These are phyloP conservation scores for Belonocnema kinseyi DNA, from an alignment of 1,140 invertebrate species.

Conservation along the genomic window DNA sequence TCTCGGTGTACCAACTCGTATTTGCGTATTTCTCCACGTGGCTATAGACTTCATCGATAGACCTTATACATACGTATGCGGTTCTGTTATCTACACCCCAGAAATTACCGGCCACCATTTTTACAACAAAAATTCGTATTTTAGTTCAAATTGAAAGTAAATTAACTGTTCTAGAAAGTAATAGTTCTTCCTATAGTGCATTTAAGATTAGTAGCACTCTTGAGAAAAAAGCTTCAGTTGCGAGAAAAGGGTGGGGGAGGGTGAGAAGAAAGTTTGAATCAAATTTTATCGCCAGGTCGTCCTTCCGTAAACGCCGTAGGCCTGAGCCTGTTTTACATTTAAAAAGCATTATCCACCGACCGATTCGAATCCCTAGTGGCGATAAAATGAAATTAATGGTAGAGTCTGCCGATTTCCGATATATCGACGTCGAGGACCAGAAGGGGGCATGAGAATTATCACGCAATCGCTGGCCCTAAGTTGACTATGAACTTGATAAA, in stretches of 20 bases:
- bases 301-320: constrained; percentile 64
- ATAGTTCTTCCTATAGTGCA: constrained; percentile 31
- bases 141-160: not conserved
- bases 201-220: constrained; percentile 25
- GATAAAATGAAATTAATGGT: constrained; percentile 76
- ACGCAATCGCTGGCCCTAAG: constrained; percentile 48
- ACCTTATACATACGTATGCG: constrained; percentile 21
- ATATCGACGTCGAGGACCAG: constrained; percentile 61
- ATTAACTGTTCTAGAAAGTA: not conserved
- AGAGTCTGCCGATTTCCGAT: constrained; percentile 70
- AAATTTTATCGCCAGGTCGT: constrained; percentile 71
- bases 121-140: no score
- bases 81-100: not conserved
- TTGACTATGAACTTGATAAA: constrained; percentile 43
- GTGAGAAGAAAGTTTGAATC: constrained; percentile 62
- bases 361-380: constrained; percentile 66
- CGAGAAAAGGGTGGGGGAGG: constrained; percentile 29
- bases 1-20: constrained; percentile 44
- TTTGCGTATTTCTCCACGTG: constrained; percentile 45
- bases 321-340: constrained; percentile 75
- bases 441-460: constrained; percentile 50
- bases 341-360: constrained; percentile 73
- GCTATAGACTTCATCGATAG: constrained; percentile 5
- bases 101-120: no score
- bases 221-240: constrained; percentile 45